Evolutionary conservation across 2,888 invertebrate genomes (phyloP).

Genomic region (Pimpla rufipes): DNA sequence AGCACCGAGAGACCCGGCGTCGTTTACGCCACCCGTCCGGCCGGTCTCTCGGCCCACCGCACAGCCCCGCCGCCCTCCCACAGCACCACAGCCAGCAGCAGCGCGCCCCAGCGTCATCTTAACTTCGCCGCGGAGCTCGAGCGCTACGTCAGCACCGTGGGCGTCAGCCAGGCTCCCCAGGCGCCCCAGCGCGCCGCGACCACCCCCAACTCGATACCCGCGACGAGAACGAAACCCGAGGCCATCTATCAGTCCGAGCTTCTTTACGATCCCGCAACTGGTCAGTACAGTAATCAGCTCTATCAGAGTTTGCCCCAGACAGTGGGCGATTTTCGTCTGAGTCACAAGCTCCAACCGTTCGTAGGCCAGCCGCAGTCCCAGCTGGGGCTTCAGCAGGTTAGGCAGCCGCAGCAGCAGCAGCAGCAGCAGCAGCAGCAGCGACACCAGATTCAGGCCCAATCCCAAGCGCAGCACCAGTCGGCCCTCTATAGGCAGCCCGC

Average conservation of each 20-base stretch:
- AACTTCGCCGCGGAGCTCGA: slow-evolving; percentile 93
- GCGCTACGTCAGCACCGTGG: slow-evolving; percentile 86
- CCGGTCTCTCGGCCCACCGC: slow-evolving; percentile 78
- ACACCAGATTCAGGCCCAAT: slow-evolving; percentile 86
- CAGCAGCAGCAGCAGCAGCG: slow-evolving; percentile 87
- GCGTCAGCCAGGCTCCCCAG: slow-evolving; percentile 74
- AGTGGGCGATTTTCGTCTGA: slow-evolving; percentile 90
- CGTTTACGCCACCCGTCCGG: slow-evolving; percentile 81
- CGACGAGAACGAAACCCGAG: slow-evolving; percentile 79
- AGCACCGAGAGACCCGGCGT: slow-evolving; percentile 84
- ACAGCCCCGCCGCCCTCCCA: slow-evolving; percentile 23
- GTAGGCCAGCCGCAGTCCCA: slow-evolving; percentile 88
- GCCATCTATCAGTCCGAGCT: slow-evolving; percentile 93
- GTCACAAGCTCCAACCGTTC: slow-evolving; percentile 91
- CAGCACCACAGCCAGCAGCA: slow-evolving; percentile 75
- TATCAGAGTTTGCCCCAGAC: slow-evolving; percentile 92
- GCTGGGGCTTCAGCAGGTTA: slow-evolving; percentile 88
- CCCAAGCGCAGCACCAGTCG: slow-evolving; percentile 79
- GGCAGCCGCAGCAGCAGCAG: slow-evolving; percentile 84
- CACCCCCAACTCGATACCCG: slow-evolving; percentile 64
- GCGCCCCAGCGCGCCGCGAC: slow-evolving; percentile 70
- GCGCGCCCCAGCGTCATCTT: slow-evolving; percentile 81
- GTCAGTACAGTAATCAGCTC: slow-evolving; percentile 92
- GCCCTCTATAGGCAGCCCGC: slow-evolving; percentile 77
- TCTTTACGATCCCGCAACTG: slow-evolving; percentile 91